Evolutionary conservation across 2,113 vertebrate species (phyloP).

Genomic region (Scytalopus superciliaris): DNA sequence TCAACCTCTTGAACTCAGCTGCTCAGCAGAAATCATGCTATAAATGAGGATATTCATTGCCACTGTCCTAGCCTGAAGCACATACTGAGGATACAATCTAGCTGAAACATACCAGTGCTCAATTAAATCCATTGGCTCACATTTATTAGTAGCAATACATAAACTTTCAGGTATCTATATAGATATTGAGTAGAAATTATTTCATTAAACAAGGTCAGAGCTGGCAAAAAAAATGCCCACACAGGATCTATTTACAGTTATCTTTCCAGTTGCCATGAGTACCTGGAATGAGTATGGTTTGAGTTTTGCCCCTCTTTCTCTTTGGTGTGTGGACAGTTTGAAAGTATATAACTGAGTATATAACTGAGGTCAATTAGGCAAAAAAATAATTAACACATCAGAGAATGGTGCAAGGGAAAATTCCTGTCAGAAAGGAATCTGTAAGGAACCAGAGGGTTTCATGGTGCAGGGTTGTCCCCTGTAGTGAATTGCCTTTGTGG

Average conservation of each 20-base stretch:
- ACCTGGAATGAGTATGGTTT: neutral
- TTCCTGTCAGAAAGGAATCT: neutral
- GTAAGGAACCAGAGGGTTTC: neutral
- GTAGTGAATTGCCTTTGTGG: neutral
- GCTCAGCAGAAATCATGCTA: neutral
- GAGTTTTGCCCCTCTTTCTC: neutral
- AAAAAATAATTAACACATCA: constrained; percentile 2
- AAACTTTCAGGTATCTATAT: neutral
- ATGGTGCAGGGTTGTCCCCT: neutral
- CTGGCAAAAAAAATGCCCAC: neutral
- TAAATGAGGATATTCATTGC: neutral
- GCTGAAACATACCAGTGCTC: neutral
- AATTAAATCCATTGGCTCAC: neutral
- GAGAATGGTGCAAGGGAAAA: neutral
- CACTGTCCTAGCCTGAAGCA: neutral
- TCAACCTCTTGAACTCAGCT: neutral
- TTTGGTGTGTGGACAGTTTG: neutral
- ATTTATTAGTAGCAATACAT: neutral
- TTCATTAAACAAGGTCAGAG: neutral
- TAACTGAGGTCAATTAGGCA: neutral
- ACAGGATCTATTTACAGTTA: neutral
- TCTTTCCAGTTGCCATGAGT: neutral
- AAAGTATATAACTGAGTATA: neutral
- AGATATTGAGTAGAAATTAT: neutral
- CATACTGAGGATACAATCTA: neutral